A percentile compares a stretch with the other conserved stretches of the same genome.
Evolutionary conservation across 2,113 vertebrate genomes (phyloP).

Genomic region (Centropus unirufus): DNA sequence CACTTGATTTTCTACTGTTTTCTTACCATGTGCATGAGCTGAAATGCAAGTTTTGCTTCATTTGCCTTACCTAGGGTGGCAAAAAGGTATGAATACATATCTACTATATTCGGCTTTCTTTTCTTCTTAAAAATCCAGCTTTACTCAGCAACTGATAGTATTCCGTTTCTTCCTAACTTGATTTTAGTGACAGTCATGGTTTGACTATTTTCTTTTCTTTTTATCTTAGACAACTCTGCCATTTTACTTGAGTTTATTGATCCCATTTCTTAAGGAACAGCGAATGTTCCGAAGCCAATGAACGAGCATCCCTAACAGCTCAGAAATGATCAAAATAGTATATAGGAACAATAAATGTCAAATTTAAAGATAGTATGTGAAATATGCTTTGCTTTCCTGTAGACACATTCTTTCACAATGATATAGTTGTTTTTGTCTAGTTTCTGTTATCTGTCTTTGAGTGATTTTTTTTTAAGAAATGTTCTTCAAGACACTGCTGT

Average conservation of each 20-base stretch:
- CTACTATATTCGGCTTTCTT: not conserved
- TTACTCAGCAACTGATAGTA: not conserved
- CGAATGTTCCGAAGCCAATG: not conserved
- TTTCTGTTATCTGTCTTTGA: not conserved
- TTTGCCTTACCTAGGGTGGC: not conserved
- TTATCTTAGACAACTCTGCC: not conserved
- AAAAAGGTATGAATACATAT: not conserved
- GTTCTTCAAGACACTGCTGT: not conserved
- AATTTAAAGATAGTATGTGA: not conserved
- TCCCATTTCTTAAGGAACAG: not conserved
- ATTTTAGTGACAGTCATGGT: not conserved
- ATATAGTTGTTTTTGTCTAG: not conserved
- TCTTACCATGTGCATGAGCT: not conserved
- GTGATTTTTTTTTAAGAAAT: not conserved
- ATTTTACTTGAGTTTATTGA: not conserved
- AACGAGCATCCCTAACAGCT: not conserved
- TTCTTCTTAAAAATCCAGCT: not conserved
- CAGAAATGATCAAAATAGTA: not conserved
- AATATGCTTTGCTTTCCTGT: not conserved
- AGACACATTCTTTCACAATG: not conserved
- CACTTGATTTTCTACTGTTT: not conserved
- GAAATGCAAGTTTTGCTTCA: not conserved
- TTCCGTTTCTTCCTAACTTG: not conserved
- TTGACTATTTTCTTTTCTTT: not conserved
- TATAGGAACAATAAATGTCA: not conserved